These are phyloP conservation scores for Tuta absoluta DNA, from an alignment of 2,888 invertebrate species.

Conservation along the genomic window DNA sequence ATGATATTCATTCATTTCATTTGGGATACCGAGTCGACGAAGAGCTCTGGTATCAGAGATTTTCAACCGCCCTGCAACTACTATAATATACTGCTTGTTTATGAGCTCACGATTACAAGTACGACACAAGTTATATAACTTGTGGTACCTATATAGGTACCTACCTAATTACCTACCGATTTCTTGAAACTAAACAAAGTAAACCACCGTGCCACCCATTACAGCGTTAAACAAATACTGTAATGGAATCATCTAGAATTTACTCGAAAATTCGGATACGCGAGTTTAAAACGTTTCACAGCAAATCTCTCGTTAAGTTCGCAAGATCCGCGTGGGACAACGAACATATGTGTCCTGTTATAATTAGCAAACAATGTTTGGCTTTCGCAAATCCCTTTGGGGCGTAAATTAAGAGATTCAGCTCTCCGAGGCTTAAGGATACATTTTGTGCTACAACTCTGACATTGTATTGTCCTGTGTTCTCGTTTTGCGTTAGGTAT, in stretches of 20 bases:
- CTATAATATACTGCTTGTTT: too few relatives aligned
- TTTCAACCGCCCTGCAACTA: too few relatives aligned
- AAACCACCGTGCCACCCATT: not conserved
- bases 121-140: too few relatives aligned
- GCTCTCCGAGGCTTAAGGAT: constrained; percentile 67
- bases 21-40: too few relatives aligned
- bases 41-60: too few relatives aligned
- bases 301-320: constrained; percentile 65
- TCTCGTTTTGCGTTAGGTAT: constrained; percentile 43
- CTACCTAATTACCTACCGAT: too few relatives aligned
- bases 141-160: too few relatives aligned
- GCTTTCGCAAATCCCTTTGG: constrained; percentile 80
- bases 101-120: too few relatives aligned
- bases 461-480: constrained; percentile 50
- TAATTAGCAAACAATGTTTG: constrained; percentile 82
- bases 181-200: constrained; percentile 1
- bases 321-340: constrained; percentile 72
- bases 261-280: constrained; percentile 25
- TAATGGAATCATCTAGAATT: constrained; percentile 8
- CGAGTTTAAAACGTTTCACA: constrained; percentile 37
- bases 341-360: constrained; percentile 75
- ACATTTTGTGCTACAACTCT: constrained; percentile 65
- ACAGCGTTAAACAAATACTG: not conserved
- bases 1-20: too few relatives aligned
- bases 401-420: constrained; percentile 81